Evolutionary conservation across 2,888 invertebrate genomes (phyloP).

Genomic region (Empis stercorea): DNA sequence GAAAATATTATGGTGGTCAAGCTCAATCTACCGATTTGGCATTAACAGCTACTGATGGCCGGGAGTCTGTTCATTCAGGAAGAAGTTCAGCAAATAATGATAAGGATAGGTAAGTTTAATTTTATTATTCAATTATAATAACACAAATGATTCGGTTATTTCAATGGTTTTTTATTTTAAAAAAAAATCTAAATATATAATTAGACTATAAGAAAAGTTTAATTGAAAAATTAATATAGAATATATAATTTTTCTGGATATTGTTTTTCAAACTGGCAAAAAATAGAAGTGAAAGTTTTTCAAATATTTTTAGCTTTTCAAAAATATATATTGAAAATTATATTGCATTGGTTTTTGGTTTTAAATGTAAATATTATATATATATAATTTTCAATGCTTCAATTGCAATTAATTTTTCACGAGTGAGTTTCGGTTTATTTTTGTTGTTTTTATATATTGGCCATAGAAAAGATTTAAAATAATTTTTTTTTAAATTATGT

Average conservation of each 20-base stretch:
- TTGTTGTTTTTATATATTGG: too few species aligned
- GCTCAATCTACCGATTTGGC: constrained; percentile 14
- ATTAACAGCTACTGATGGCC: constrained; percentile 40
- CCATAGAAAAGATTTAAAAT: too few species aligned
- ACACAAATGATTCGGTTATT: neutral
- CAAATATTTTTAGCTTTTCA: neutral
- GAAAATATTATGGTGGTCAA: constrained; percentile 45
- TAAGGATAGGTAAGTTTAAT: constrained; percentile 43
- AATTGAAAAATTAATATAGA: too few species aligned
- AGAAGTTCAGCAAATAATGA: constrained; percentile 64
- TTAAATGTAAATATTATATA: too few species aligned
- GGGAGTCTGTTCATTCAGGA: constrained; percentile 71
- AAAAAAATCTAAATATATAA: too few species aligned
- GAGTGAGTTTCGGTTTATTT: too few species aligned
- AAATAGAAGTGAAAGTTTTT: neutral
- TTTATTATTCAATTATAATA: neutral
- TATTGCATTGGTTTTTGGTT: too few species aligned
- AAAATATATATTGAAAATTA: too few species aligned
- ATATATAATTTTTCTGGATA: too few species aligned
- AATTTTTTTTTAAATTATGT: too few species aligned
- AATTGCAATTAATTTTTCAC: too few species aligned
- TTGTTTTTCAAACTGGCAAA: neutral
- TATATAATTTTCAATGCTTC: too few species aligned
- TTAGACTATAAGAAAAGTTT: neutral
- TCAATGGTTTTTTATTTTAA: neutral